Conservation (phyloP, 2,113 vertebrate species). For the Trogon melanurus region DNA sequence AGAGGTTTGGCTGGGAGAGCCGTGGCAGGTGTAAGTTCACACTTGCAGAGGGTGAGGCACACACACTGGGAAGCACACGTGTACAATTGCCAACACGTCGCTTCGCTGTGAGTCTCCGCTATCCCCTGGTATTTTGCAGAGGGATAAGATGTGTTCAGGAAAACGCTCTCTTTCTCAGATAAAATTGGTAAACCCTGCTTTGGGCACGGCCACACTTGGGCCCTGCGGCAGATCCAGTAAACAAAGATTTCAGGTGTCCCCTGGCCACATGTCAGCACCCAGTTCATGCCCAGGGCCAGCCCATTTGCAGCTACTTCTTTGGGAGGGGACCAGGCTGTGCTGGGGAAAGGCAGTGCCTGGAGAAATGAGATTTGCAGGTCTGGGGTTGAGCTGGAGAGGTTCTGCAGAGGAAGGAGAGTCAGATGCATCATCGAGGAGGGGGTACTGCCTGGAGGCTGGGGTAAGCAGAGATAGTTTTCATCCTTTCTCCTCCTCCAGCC, state of each 20-base stretch:
- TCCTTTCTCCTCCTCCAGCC: background rate
- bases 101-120: background rate
- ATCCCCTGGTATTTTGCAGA: background rate
- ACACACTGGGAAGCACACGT: rapidly evolving
- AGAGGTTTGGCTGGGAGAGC: background rate
- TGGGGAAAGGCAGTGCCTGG: background rate
- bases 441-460: background rate
- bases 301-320: background rate
- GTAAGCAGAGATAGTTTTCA: background rate
- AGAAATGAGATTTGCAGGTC: background rate
- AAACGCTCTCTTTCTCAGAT: background rate
- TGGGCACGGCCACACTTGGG: rapidly evolving
- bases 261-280: background rate
- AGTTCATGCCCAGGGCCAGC: background rate
- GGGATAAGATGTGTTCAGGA: background rate
- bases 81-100: rapidly evolving
- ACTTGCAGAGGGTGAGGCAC: background rate
- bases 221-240: background rate
- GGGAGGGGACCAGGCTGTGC: background rate
- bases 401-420: background rate
- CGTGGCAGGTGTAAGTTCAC: background rate
- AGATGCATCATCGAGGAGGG: background rate
- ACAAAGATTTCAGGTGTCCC: background rate
- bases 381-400: background rate
- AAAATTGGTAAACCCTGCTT: background rate